phyloP scores from a whole-genome alignment of 2,797 vertebrate species.

The Leucoraja ocellata region DNA sequence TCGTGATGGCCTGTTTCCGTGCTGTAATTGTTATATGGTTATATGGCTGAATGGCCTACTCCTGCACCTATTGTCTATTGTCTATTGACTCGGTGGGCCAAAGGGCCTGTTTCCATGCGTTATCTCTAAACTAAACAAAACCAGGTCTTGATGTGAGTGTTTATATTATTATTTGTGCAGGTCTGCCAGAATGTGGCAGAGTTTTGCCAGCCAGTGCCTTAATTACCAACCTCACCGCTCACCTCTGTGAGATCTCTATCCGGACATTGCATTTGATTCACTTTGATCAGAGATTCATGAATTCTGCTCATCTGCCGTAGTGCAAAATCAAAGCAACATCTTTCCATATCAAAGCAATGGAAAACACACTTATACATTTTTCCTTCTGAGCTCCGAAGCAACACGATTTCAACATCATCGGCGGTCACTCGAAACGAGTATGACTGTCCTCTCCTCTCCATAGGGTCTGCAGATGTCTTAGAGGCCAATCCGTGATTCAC shows the following conservation, averaged over 20 bases:
- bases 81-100: no score
- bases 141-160: neutral
- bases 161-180: neutral
- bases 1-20: no score
- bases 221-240: neutral
- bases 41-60: no score
- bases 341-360: neutral
- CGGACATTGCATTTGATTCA: neutral
- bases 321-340: neutral
- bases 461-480: no score
- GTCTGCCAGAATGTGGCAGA: neutral
- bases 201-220: neutral
- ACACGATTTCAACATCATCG: neutral
- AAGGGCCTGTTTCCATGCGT: no score
- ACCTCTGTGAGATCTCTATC: neutral
- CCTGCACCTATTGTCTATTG: no score
- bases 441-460: no score
- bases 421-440: no score
- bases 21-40: no score
- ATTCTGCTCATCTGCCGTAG: neutral
- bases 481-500: no score
- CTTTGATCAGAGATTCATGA: neutral
- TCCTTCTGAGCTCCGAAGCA: neutral
- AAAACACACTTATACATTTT: neutral
- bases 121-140: no score